Evolutionary conservation across 2,888 invertebrate species (phyloP).

Genomic region (Ametastegia equiseti): DNA sequence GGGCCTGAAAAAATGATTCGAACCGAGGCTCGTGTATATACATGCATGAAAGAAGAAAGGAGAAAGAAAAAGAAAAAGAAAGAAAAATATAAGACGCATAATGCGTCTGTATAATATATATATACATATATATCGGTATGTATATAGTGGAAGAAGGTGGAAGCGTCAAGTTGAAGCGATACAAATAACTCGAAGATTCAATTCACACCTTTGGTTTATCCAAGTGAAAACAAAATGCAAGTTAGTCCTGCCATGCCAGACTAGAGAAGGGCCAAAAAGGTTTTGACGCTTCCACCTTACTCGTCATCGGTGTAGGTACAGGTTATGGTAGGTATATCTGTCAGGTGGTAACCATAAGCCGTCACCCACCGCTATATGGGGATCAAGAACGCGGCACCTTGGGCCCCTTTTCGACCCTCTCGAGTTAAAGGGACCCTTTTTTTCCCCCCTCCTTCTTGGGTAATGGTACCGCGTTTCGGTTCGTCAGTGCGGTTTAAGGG

Average conservation of each 20-base stretch:
- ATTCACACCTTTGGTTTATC: slow-evolving; percentile 42
- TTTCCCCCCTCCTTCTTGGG: slow-evolving; percentile 39
- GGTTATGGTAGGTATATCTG: too few species aligned
- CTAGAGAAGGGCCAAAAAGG: background rate
- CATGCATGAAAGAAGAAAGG: background rate
- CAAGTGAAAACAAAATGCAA: slow-evolving; percentile 38
- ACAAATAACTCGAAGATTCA: slow-evolving; percentile 39
- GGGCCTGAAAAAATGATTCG: slow-evolving; percentile 12
- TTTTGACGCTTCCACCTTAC: slow-evolving; percentile 37
- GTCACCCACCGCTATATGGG: slow-evolving; percentile 44
- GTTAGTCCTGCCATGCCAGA: too few species aligned
- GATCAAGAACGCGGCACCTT: slow-evolving; percentile 37
- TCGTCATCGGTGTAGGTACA: slow-evolving; percentile 20
- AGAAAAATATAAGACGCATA: background rate
- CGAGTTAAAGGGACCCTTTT: slow-evolving; percentile 45
- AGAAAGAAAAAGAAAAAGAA: background rate
- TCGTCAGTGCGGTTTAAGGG: background rate
- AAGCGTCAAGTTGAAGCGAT: slow-evolving; percentile 23
- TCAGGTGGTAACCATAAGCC: slow-evolving; percentile 58
- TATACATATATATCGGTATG: background rate
- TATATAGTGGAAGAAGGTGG: background rate
- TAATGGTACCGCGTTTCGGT: slow-evolving; percentile 35
- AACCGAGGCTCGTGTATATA: background rate
- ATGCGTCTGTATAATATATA: too few species aligned
- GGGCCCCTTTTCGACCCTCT: slow-evolving; percentile 33